A percentile compares a stretch with the other conserved stretches of the same genome.
These are phyloP conservation scores for Drosophila suzukii DNA, from an alignment of 1,140 invertebrate species.

Conservation along the genomic window DNA sequence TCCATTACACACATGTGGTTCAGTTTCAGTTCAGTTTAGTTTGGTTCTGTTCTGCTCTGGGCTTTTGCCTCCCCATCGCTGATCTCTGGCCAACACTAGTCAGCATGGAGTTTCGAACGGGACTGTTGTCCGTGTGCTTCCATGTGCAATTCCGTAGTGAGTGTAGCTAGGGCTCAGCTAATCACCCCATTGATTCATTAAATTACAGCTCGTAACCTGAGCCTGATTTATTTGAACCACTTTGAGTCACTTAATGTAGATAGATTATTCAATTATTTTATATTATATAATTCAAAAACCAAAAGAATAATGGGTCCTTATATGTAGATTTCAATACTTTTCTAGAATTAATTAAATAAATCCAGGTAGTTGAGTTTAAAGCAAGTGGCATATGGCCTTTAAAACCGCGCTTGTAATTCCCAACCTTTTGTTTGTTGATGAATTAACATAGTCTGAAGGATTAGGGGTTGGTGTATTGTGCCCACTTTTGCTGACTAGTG, in stretches of 20 bases:
- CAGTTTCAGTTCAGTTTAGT: conserved; percentile 25
- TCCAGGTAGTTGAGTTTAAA: neutral
- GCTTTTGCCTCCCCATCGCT: conserved; percentile 44
- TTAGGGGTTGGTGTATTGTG: neutral
- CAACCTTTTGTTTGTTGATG: neutral
- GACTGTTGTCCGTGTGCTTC: too few relatives aligned
- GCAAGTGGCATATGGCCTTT: neutral
- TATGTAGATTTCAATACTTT: too few relatives aligned
- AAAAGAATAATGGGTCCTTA: too few relatives aligned
- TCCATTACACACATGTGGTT: conserved; percentile 70
- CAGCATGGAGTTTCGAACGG: conserved; percentile 14
- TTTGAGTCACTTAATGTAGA: neutral
- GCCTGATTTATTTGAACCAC: too few relatives aligned
- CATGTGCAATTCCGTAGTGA: too few relatives aligned
- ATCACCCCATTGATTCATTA: neutral
- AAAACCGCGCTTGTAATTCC: neutral
- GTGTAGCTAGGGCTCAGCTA: neutral
- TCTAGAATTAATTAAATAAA: too few relatives aligned
- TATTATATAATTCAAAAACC: too few relatives aligned
- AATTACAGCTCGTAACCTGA: neutral
- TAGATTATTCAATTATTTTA: too few relatives aligned
- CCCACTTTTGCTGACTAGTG: conserved; percentile 34
- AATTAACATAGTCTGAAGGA: neutral
- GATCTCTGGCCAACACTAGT: conserved; percentile 61
- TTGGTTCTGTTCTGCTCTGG: conserved; percentile 18